Evolutionary conservation across 2,888 invertebrate genomes (phyloP).

Genomic region (Pseudococcus jackbeardsleyi): DNA sequence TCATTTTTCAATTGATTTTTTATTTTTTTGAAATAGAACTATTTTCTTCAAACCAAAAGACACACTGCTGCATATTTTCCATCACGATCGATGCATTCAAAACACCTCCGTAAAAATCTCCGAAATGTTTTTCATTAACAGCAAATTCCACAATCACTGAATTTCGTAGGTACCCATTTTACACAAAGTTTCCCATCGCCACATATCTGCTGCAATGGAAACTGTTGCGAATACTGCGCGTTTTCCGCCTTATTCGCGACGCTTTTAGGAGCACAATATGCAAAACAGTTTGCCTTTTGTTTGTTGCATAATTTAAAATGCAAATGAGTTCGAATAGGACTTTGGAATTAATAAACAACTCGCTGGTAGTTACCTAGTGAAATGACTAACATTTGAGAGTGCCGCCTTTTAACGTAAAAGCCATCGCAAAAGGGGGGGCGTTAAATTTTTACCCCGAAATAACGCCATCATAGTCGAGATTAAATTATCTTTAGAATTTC

Average conservation of each 20-base stretch:
- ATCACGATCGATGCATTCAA: too few species aligned
- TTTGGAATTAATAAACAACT: slow-evolving; percentile 53
- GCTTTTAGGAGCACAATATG: slow-evolving; percentile 42
- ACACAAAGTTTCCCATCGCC: neutral
- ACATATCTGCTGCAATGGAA: neutral
- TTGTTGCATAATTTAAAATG: slow-evolving; percentile 48
- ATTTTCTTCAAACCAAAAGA: too few species aligned
- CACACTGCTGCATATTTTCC: too few species aligned
- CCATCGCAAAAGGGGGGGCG: neutral
- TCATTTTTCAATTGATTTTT: too few species aligned
- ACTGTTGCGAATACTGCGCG: neutral
- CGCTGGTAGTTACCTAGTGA: neutral
- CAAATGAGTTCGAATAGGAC: slow-evolving; percentile 45
- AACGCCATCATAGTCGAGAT: slow-evolving; percentile 9
- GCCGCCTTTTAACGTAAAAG: slow-evolving; percentile 18
- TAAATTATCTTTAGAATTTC: slow-evolving; percentile 49
- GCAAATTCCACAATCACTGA: too few species aligned
- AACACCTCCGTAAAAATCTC: too few species aligned
- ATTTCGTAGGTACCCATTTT: too few species aligned
- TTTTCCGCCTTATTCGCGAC: neutral
- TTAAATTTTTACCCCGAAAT: slow-evolving; percentile 4
- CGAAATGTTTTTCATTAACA: too few species aligned
- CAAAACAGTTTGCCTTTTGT: slow-evolving; percentile 42
- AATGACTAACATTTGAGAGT: neutral
- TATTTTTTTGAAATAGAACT: too few species aligned